These are phyloP conservation scores for Tholera decimalis DNA, from an alignment of 2,888 invertebrate species.

Conservation along the genomic window DNA sequence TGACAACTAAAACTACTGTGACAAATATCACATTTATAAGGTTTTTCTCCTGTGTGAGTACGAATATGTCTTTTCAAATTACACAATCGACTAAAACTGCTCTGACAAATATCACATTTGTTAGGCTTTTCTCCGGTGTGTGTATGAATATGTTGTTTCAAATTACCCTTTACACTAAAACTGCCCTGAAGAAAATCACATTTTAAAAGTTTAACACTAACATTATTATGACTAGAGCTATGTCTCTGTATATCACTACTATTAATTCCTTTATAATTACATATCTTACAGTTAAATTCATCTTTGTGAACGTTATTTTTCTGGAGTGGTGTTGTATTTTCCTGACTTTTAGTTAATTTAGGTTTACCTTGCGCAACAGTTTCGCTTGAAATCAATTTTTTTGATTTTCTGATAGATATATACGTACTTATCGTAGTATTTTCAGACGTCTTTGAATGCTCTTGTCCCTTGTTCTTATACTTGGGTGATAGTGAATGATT, in stretches of 20 bases:
- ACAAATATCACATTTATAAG: not conserved
- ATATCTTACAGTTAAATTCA: constrained; percentile 27
- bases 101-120: not conserved
- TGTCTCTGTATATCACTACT: constrained; percentile 15
- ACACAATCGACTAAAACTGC: not conserved
- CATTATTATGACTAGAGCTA: constrained; percentile 20
- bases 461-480: not conserved
- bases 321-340: not conserved
- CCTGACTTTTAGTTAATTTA: not conserved
- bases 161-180: not conserved
- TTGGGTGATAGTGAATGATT: not conserved
- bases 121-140: not conserved
- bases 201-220: not conserved
- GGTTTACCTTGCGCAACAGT: not conserved
- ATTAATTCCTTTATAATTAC: constrained; percentile 34
- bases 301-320: constrained; percentile 14
- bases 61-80: not conserved
- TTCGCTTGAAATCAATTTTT: too few relatives aligned
- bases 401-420: too few relatives aligned
- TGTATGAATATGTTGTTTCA: not conserved
- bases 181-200: not conserved
- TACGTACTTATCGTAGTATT: not conserved
- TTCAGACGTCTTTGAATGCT: not conserved
- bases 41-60: not conserved
- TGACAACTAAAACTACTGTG: not conserved